Percentiles rank a stretch among this genome's conserved stretches.
Evolutionary conservation across 64 coral and sea anemone genomes (phyloP).

Genomic region (Pocillopora verrucosa): DNA sequence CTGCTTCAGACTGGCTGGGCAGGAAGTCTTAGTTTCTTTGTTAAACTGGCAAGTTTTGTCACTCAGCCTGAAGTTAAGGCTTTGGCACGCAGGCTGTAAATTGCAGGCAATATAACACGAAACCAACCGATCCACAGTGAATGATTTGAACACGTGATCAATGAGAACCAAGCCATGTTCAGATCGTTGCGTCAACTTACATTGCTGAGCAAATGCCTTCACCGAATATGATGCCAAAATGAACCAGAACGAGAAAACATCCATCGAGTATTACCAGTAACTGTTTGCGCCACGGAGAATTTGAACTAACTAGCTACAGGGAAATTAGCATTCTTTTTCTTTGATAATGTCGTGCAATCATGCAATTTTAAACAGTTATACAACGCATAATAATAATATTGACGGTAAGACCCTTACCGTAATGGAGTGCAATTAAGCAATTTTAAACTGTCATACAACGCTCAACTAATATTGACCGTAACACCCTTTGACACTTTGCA

Average conservation of each 20-base stretch:
- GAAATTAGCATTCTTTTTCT: too few species aligned
- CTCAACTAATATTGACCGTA: too few species aligned
- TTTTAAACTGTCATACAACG: too few species aligned
- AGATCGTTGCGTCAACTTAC: not conserved
- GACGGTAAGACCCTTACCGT: too few species aligned
- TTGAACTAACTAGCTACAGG: too few species aligned
- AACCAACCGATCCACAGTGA: not conserved
- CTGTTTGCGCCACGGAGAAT: too few species aligned
- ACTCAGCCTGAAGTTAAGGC: not conserved
- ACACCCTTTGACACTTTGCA: too few species aligned
- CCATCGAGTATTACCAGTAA: too few species aligned
- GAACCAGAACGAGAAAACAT: not conserved
- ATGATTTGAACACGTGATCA: not conserved
- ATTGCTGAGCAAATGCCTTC: not conserved
- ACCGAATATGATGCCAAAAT: not conserved
- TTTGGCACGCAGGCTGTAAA: not conserved
- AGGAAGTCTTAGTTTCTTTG: not conserved
- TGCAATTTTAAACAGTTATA: too few species aligned
- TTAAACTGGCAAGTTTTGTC: constrained; percentile 26
- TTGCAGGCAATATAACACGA: not conserved
- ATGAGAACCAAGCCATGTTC: not conserved
- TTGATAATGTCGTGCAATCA: too few species aligned
- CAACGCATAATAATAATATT: too few species aligned
- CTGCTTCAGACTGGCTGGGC: not conserved
- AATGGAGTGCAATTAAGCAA: too few species aligned